Base-by-base conservation (phyloP, 1,140 invertebrate species). In the Eueides isabella region DNA sequence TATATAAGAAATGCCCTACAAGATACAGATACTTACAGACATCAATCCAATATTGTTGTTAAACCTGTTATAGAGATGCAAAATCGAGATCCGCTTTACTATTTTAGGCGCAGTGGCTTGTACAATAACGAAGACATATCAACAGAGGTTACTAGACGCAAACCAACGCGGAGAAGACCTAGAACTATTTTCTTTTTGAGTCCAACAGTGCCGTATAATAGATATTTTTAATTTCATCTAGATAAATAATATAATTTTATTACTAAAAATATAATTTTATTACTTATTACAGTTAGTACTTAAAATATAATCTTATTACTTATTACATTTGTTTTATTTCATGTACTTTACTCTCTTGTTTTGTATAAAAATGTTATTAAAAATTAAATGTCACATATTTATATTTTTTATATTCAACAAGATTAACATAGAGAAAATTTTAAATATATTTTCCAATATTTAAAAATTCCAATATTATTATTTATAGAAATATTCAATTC, bases 141-240 rank as follows among this genome's bases (percentile, higher is more conserved):
- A 29, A 55, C 67, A 14, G 29, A 70, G 44, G 67, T 61, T 26
- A 74, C 75, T 0, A 79, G 62, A 35, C 23, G 12, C 5, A 82
- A 71, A 31, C 67, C 65, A 3, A 81, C 79, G 2, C 79, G 72
- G 68, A 76, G 79, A 75, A 74, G 74, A 68, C 77, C 82, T 64
- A 85, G 76, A 72, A 91, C 88, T 5, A 81, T 92, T 69, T 90
- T 89, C 78, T 92, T 92, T 79, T 77, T 90, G 72, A 92, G 88
- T 67, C 90, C 90, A 4, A 92, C 89, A 65, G 81, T 83, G 62
- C 81, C 88, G 4, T 90, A 89, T 73, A 85, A 84, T 71, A 70
- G 72, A 69, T 89, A 89, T 67, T 86, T 86, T 80, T 84, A 85
- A 77, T 65, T 61, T 68, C 7, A 31, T 31, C 74, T 62, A 26